These are phyloP conservation scores for Dynastes hyllus DNA, from an alignment of 2,888 invertebrate species.

Conservation along the genomic window DNA sequence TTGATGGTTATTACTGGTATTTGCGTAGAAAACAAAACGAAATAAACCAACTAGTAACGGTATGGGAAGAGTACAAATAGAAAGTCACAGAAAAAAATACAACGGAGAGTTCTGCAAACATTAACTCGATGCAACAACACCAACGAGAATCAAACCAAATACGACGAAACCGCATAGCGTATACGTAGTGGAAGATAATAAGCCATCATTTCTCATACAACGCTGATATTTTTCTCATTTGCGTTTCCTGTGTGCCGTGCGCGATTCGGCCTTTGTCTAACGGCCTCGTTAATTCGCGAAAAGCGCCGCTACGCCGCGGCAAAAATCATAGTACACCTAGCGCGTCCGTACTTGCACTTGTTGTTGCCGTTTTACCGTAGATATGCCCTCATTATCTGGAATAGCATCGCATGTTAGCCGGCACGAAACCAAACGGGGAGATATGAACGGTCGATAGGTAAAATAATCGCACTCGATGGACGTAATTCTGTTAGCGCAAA, in stretches of 20 bases:
- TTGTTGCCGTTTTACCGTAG: not conserved
- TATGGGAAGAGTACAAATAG: not conserved
- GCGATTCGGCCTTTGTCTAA: not conserved
- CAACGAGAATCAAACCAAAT: not conserved
- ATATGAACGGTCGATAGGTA: slow-evolving; percentile 7
- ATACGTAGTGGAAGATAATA: not conserved
- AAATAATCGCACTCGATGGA: not conserved
- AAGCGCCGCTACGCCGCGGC: not conserved
- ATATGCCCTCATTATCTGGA: not conserved
- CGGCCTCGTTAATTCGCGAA: slow-evolving; percentile 4
- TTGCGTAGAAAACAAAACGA: not conserved
- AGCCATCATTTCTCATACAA: slow-evolving; percentile 8
- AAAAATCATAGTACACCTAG: too few relatives aligned
- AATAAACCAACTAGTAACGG: not conserved
- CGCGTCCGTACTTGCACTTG: not conserved
- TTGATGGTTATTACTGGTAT: not conserved
- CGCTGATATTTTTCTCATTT: not conserved
- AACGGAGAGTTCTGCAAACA: not conserved
- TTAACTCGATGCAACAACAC: not conserved
- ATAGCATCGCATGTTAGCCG: not conserved
- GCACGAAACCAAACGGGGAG: slow-evolving; percentile 4
- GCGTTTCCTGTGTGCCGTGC: not conserved
- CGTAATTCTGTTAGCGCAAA: slow-evolving; percentile 3
- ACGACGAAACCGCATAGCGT: not conserved
- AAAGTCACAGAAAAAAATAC: not conserved